Evolutionary conservation across 1,140 invertebrate genomes (phyloP), one percentile per base, ranked within the genome.

Genomic region (Limonius californicus): DNA sequence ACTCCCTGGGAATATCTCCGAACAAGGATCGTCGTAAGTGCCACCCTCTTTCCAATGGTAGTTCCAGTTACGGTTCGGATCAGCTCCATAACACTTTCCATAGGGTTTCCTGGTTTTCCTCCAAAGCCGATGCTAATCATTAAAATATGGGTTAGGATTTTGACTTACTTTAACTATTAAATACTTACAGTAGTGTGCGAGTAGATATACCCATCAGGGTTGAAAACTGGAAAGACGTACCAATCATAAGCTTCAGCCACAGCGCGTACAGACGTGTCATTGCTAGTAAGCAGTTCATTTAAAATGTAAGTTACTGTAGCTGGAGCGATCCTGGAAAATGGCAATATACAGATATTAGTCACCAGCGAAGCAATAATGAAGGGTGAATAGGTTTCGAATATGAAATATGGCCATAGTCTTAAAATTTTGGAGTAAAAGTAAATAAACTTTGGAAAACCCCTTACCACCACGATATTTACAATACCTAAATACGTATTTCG

Each of bases 131-230:
- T 85, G 77, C 53, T 55, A 14, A 14, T 6, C n/a, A 11, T 39
- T 2, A 2, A 39, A 9, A 39, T 6, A 12, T 11, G n/a, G 7
- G 35, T 39, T 9, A 27, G 23, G 11, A 39, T 9, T 6, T 39
- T 39, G n/a, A 2, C 2, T 6, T 6, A 11, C 35, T 12, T 12
- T 6, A 12, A 12, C 2, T 39, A 2, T 2, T 39, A 39, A 6
- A 32, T 47, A 67, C 72, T 81, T 77, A 87, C 84, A 43, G 68
- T 77, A 0, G 78, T 80, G 66, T 87, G 85, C 0, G 87, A 84
- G 68, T 85, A 91, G 35, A 83, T 87, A 71, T 88, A 92, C 53
- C 91, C 91, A 78, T 94, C 91, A 12, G 90, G 89, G 75, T 91
- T 91, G 1, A 84, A 70, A 19, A 84, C 78, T 0, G 88, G 88